These are phyloP conservation scores for Typhlichthys eigenmanni DNA, from an alignment of 2,797 vertebrate species.

Conservation along the genomic window DNA sequence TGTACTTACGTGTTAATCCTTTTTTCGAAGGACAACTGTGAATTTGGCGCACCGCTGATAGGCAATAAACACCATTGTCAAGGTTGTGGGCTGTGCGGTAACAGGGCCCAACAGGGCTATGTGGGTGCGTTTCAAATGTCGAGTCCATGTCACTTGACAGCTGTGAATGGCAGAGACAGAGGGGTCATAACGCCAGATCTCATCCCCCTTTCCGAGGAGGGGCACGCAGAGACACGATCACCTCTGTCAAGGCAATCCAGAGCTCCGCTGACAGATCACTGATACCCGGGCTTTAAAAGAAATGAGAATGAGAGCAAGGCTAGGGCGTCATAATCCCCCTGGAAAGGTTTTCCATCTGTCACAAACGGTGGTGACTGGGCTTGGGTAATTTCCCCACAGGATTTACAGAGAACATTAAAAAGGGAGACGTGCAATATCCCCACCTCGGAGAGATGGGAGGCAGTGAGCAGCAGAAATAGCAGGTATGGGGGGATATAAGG, in stretches of 20 bases:
- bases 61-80: conserved; percentile 41
- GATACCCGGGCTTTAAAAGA: conserved; percentile 77
- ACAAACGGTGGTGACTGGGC: conserved; percentile 65
- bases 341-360: conserved; percentile 78
- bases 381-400: conserved; percentile 75
- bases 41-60: conserved; percentile 35
- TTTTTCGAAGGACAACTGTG: conserved; percentile 47
- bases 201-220: conserved; percentile 47
- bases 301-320: conserved; percentile 76
- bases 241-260: conserved; percentile 64
- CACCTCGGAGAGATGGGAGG: conserved; percentile 37
- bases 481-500: conserved; percentile 32
- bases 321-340: conserved; percentile 74
- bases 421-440: conserved; percentile 63
- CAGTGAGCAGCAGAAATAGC: conserved; percentile 15
- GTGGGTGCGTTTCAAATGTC: conserved; percentile 57
- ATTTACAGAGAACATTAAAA: conserved; percentile 76
- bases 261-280: conserved; percentile 69
- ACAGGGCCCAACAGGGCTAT: conserved; percentile 54
- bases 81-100: conserved; percentile 40
- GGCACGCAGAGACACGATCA: conserved; percentile 50
- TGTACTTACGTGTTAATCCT: conserved; percentile 58
- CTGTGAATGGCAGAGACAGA: conserved; percentile 66
- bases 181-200: conserved; percentile 63
- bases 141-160: conserved; percentile 61